These are phyloP conservation scores for Drosophila watanabei DNA, from an alignment of 1,140 invertebrate genomes.

Conservation along the genomic window DNA sequence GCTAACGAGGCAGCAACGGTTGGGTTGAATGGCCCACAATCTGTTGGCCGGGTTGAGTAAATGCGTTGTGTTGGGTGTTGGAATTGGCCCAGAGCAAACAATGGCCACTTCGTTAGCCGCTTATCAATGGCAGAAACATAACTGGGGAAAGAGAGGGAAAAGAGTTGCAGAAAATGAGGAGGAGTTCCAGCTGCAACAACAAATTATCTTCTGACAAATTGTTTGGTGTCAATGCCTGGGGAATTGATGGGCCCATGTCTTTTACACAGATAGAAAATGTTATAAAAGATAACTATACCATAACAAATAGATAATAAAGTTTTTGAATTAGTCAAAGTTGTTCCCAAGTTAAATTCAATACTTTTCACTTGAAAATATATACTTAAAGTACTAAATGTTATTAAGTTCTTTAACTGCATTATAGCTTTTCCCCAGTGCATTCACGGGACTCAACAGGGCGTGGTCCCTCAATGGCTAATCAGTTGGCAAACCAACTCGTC, in stretches of 20 bases:
- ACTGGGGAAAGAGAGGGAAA: not conserved
- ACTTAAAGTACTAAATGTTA: not conserved
- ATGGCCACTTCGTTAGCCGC: constrained; percentile 70
- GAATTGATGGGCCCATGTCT: constrained; percentile 31
- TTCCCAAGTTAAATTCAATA: too few relatives aligned
- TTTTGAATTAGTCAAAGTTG: not conserved
- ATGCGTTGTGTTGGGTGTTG: constrained; percentile 5
- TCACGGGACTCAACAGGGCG: constrained; percentile 12
- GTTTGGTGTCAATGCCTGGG: constrained; percentile 55
- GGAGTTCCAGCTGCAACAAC: constrained; percentile 41
- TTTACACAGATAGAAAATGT: constrained; percentile 12
- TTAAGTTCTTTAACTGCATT: not conserved
- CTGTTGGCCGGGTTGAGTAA: constrained; percentile 24
- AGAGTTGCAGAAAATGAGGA: not conserved
- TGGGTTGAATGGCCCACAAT: constrained; percentile 63
- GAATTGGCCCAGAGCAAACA: constrained; percentile 51
- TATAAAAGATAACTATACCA: not conserved
- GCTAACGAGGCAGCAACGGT: constrained; percentile 2
- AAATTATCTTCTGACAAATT: constrained; percentile 79
- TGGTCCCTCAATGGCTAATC: constrained; percentile 41
- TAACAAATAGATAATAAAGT: not conserved
- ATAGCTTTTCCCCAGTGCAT: not conserved
- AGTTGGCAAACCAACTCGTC: constrained; percentile 43
- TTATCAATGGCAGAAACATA: constrained; percentile 49
- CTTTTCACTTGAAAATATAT: not conserved